Evolutionary conservation across 2,797 vertebrate genomes (phyloP), one percentile per base, ranked within the genome.

Genomic region (Aplochiton taeniatus): DNA sequence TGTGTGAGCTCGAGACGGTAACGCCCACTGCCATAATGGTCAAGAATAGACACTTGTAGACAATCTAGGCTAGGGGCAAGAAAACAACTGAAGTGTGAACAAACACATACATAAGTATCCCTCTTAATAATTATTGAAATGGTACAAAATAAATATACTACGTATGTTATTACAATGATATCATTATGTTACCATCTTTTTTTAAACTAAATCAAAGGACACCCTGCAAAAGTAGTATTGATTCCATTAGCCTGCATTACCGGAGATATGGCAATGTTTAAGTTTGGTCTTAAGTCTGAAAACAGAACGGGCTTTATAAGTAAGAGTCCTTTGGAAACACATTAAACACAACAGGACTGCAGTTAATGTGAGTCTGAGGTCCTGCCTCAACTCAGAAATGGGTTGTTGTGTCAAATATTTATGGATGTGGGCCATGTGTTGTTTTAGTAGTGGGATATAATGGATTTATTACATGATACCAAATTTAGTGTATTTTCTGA

Each of bases 331-430:
- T 0, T 60, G 59, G 72, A 76, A 70, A 65, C 55, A 46, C 53
- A 45, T 13, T 13, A 56, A 60, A 72, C 76, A 69, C 73, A 57
- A 53, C 67, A 70, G 74, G 73, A 18, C 72, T 54, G 61, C 49
- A 67, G 73, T 64, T 59, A 79, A 79, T 78, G 66, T 51, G 66
- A 60, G 76, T 73, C 76, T 69, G 55, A 64, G 46, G 63, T 61
- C 71, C 59, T 14, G 13, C 51, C 68, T 77, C 49, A 57, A 49
- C 77, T 80, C 76, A 73, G 84, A 85, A 88, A 85, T 80, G 76
- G 74, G 61, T 73, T 60, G 46, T 73, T 71, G 64, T 77, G 80
- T 89, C 66, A 87, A 90, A 89, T 88, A 87, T 87, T 88, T 69
- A 87, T 87, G 81, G 3, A 67, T 71, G 66, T 58, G 46, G 66